These are phyloP conservation scores for Psittacula cyanocephala DNA, from an alignment of 2,113 vertebrate genomes.

Conservation along the genomic window DNA sequence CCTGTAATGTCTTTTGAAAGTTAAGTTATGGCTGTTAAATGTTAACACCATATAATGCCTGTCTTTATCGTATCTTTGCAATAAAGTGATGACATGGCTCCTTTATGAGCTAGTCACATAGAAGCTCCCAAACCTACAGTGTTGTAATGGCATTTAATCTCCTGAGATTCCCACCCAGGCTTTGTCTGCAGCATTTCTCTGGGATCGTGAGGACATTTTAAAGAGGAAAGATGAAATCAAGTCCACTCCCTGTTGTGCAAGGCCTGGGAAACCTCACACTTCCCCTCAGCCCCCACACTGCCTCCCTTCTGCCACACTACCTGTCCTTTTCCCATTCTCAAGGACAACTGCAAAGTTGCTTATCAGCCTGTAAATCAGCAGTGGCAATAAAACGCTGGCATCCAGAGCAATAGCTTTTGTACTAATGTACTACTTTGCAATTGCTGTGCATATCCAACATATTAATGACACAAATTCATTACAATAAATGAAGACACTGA, in stretches of 20 bases:
- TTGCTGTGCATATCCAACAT: slow-evolving; percentile 66
- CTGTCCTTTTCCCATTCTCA: slow-evolving; percentile 53
- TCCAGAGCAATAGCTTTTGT: slow-evolving; percentile 56
- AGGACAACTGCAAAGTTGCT: slow-evolving; percentile 63
- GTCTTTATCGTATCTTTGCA: not conserved
- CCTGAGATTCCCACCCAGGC: not conserved
- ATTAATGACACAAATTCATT: slow-evolving; percentile 74
- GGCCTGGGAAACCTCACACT: not conserved
- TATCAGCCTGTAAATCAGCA: slow-evolving; percentile 70
- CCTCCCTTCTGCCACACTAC: not conserved
- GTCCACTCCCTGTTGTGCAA: not conserved
- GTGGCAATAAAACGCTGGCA: slow-evolving; percentile 67
- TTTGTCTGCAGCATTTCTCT: not conserved
- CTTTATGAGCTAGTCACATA: not conserved
- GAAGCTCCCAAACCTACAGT: slow-evolving; percentile 11
- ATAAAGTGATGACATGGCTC: slow-evolving; percentile 19
- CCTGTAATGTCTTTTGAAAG: slow-evolving; percentile 33
- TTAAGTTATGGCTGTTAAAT: slow-evolving; percentile 41
- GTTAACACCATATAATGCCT: slow-evolving; percentile 37
- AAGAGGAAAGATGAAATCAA: not conserved
- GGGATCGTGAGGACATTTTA: not conserved
- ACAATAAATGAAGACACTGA: slow-evolving; percentile 62
- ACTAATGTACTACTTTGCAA: slow-evolving; percentile 67
- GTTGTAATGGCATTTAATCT: not conserved
- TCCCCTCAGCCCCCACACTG: not conserved